Conservation (phyloP, 1,140 invertebrate genomes). For the Rhopalosiphum maidis region DNA sequence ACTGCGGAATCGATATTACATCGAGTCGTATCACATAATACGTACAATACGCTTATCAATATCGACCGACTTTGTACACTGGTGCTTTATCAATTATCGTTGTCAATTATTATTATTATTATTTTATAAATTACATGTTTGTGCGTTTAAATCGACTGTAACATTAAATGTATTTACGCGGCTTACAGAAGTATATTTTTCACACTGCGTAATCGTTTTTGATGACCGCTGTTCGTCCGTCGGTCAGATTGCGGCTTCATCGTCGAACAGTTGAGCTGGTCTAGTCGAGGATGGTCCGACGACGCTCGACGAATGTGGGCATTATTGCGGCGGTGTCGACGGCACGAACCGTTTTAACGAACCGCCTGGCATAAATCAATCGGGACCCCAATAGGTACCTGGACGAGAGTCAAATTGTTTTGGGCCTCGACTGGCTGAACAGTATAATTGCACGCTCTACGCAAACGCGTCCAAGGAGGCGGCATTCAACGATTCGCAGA, state of each 20-base stretch:
- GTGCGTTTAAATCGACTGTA: neutral
- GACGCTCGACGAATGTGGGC: neutral
- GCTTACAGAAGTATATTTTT: neutral
- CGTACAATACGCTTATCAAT: neutral
- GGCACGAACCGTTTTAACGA: neutral
- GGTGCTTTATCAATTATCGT: neutral
- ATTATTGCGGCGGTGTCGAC: neutral
- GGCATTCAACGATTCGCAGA: neutral
- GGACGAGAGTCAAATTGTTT: neutral
- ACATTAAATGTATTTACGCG: neutral
- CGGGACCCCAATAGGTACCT: no score
- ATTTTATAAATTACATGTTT: neutral
- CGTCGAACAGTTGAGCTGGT: neutral
- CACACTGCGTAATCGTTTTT: neutral
- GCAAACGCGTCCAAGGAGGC: no score
- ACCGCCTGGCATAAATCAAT: neutral
- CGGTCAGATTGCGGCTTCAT: neutral
- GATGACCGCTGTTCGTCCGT: neutral
- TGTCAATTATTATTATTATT: neutral
- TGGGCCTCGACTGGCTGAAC: no score
- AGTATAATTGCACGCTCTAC: no score
- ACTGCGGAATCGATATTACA: neutral
- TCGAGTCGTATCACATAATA: neutral
- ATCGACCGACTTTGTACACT: neutral
- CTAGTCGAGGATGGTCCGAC: neutral